These are phyloP conservation scores for Pectinophora gossypiella DNA, from an alignment of 1,140 invertebrate genomes.

Conservation along the genomic window DNA sequence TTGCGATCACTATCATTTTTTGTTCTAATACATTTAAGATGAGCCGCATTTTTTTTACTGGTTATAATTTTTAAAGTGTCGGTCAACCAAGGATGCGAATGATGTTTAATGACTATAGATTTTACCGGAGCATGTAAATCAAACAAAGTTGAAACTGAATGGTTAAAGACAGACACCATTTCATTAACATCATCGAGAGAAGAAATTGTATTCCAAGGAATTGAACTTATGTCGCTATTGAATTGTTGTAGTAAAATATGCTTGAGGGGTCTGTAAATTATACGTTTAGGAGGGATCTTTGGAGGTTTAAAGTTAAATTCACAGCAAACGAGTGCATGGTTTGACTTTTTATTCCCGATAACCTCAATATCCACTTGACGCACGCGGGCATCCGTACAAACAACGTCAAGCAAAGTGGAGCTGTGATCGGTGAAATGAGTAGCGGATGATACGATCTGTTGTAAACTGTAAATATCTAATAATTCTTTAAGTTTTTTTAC, in stretches of 20 bases:
- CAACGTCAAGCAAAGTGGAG: background rate
- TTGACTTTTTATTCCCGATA: background rate
- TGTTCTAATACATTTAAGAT: background rate
- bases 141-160: background rate
- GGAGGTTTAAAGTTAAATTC: background rate
- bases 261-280: background rate
- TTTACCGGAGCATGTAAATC: background rate
- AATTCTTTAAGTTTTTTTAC: background rate
- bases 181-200: background rate
- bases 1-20: background rate
- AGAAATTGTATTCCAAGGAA: background rate
- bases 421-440: slow-evolving; percentile 5
- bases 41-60: background rate
- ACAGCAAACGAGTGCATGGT: background rate
- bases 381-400: background rate
- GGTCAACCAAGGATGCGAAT: background rate
- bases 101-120: background rate
- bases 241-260: background rate
- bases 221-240: background rate
- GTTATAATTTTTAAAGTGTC: background rate
- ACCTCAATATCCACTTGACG: background rate
- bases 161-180: background rate
- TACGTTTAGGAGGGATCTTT: too few relatives aligned
- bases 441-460: background rate
- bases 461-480: background rate